Evolutionary conservation across 1,140 invertebrate genomes (phyloP).

Genomic region (Brachionus paranguensis): DNA sequence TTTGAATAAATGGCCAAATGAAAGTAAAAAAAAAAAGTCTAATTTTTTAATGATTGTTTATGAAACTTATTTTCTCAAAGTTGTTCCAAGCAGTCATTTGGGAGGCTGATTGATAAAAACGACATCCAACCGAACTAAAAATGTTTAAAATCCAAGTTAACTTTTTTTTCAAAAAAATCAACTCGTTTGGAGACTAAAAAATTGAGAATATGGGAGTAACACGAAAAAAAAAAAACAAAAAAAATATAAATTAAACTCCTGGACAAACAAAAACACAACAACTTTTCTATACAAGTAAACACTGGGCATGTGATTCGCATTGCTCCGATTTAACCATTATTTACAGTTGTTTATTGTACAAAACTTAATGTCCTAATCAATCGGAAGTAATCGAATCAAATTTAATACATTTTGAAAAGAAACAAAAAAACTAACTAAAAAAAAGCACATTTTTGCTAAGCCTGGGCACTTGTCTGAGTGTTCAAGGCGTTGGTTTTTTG

Average conservation of each 20-base stretch:
- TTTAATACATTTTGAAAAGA: background rate
- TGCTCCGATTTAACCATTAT: background rate
- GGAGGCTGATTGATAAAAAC: background rate
- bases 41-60: background rate
- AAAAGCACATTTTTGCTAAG: background rate
- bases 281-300: background rate
- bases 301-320: background rate
- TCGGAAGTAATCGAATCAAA: background rate
- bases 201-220: background rate
- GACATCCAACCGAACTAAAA: background rate
- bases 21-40: background rate
- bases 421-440: background rate
- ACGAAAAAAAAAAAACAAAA: background rate
- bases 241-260: background rate
- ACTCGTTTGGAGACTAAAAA: background rate
- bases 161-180: background rate
- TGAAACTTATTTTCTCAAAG: no score
- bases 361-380: background rate
- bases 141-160: background rate
- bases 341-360: background rate
- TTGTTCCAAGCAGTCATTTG: background rate
- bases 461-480: background rate
- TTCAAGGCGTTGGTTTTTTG: background rate
- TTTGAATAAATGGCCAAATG: background rate
- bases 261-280: background rate